phyloP scores from a whole-genome alignment of 2,888 invertebrate species.

The Caenorhabditis doughertyi region DNA sequence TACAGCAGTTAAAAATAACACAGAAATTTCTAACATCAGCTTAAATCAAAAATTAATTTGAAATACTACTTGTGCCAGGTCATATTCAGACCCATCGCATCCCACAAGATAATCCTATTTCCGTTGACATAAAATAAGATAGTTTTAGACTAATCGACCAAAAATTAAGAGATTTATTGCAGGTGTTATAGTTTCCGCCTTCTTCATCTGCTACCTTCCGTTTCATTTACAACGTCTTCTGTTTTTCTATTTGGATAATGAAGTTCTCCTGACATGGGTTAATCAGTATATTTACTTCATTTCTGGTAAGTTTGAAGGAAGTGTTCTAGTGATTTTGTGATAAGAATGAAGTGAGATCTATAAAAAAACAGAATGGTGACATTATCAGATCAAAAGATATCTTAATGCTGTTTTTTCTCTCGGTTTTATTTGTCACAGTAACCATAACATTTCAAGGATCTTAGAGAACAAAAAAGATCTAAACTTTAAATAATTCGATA shows the following conservation, averaged over 20 bases:
- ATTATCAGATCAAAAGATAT: no score
- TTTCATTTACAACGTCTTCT: constrained; percentile 75
- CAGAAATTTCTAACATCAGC: not conserved
- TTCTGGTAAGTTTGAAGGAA: constrained; percentile 66
- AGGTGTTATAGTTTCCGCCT: constrained; percentile 74
- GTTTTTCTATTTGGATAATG: constrained; percentile 73
- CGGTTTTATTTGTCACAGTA: no score
- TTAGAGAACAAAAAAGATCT: not conserved
- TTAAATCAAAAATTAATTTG: no score
- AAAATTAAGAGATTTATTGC: constrained; percentile 45
- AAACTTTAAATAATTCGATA: no score
- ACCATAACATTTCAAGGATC: no score
- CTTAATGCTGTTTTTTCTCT: no score
- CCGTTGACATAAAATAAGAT: not conserved
- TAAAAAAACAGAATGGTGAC: no score
- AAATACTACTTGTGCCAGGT: constrained; percentile 11
- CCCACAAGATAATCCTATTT: constrained; percentile 42
- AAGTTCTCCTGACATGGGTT: constrained; percentile 47
- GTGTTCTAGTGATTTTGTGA: no score
- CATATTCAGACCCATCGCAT: not conserved
- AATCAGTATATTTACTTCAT: constrained; percentile 76
- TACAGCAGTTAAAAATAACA: not conserved
- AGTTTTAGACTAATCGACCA: constrained; percentile 46
- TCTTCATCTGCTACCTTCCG: constrained; percentile 77
- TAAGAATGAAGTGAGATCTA: no score